A percentile compares a stretch with the other conserved stretches of the same genome.
Evolutionary conservation across 2,113 vertebrate species (phyloP).

Genomic region (Stegastes partitus): DNA sequence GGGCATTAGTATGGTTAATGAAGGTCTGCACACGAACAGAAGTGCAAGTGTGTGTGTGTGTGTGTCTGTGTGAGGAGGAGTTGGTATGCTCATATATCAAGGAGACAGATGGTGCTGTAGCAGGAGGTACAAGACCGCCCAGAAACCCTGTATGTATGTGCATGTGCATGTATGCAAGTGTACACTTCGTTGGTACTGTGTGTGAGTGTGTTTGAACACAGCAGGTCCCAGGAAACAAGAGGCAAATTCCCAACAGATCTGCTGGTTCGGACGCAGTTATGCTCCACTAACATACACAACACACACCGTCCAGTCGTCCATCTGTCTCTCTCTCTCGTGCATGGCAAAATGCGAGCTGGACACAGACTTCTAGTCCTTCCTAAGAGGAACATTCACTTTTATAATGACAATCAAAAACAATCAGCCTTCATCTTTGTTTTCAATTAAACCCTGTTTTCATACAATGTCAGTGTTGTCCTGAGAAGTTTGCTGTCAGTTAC

Average conservation of each 20-base stretch:
- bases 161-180: no score
- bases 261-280: conserved; percentile 45
- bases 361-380: not conserved
- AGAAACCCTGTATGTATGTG: conserved; percentile 31
- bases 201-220: conserved; percentile 36
- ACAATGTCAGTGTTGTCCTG: not conserved
- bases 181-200: not conserved
- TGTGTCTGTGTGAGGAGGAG: not conserved
- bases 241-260: conserved; percentile 64
- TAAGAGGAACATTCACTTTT: not conserved
- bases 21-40: not conserved
- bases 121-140: conserved; percentile 56
- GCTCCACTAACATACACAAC: conserved; percentile 26
- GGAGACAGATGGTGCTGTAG: conserved; percentile 65
- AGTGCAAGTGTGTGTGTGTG: not conserved
- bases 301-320: conserved; percentile 35
- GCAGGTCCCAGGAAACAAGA: conserved; percentile 61
- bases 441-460: no score
- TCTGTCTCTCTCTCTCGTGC: conserved; percentile 29
- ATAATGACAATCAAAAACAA: not conserved
- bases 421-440: not conserved
- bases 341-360: not conserved
- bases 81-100: conserved; percentile 37
- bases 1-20: not conserved
- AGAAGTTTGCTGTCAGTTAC: not conserved